These are phyloP conservation scores for Pteropus alecto DNA, from an alignment of 2,113 vertebrate genomes.

Conservation along the genomic window DNA sequence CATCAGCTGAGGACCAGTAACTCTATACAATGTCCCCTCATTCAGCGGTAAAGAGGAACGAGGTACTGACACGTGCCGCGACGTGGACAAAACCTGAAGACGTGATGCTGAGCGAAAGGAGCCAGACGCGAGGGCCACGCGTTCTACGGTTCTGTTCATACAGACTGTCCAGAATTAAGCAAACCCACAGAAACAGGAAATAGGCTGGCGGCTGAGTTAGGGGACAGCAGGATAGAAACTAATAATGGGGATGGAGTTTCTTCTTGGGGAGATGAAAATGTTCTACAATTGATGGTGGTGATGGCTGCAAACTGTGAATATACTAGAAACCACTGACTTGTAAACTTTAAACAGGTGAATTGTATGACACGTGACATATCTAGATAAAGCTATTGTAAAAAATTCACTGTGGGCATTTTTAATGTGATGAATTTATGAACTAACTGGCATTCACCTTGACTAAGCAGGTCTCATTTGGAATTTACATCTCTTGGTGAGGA, in stretches of 20 bases:
- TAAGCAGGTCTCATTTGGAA: not conserved
- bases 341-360: not conserved
- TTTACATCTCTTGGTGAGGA: not conserved
- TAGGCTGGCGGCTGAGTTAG: rapidly evolving
- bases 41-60: not conserved
- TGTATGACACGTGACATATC: not conserved
- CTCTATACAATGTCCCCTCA: not conserved
- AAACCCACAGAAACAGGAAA: not conserved
- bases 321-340: not conserved
- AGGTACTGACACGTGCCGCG: not conserved
- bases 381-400: not conserved
- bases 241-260: not conserved
- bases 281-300: not conserved
- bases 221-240: not conserved
- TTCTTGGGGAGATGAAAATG: not conserved
- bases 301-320: not conserved
- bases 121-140: not conserved
- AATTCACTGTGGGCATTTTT: not conserved
- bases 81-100: not conserved
- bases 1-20: not conserved
- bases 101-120: not conserved
- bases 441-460: not conserved
- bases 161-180: not conserved
- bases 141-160: not conserved
- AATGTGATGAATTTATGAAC: not conserved